phyloP scores from a whole-genome alignment of 2,797 vertebrate genomes.

The Takifugu rubripes region DNA sequence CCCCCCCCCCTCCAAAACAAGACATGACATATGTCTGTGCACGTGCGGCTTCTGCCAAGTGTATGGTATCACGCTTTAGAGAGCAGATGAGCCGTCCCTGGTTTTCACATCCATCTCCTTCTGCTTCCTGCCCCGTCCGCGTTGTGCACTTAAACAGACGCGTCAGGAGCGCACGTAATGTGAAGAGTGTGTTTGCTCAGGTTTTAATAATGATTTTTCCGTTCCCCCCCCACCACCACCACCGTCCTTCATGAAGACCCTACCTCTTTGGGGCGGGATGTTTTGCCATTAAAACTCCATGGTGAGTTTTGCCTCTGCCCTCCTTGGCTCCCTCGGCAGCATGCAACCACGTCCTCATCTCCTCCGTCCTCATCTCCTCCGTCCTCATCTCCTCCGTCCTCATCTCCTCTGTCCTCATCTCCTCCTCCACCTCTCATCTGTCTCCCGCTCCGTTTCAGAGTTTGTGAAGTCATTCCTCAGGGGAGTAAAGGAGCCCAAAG shows the following conservation, averaged over 20 bases:
- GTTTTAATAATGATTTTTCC: slow-evolving; percentile 85
- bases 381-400: slow-evolving; percentile 51
- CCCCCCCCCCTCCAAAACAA: slow-evolving; percentile 6
- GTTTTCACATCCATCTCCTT: slow-evolving; percentile 58
- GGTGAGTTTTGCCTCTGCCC: slow-evolving; percentile 87
- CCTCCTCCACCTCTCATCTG: slow-evolving; percentile 58
- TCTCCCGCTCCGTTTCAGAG: slow-evolving; percentile 52
- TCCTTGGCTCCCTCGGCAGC: slow-evolving; percentile 69
- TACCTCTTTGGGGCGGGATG: slow-evolving; percentile 99
- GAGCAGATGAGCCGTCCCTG: slow-evolving; percentile 54
- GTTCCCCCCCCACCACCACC: slow-evolving; percentile 48
- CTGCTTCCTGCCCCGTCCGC: slow-evolving; percentile 59
- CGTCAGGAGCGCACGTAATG: slow-evolving; percentile 58
- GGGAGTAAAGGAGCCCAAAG: slow-evolving; percentile 12
- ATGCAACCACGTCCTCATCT: slow-evolving; percentile 78
- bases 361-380: slow-evolving; percentile 54
- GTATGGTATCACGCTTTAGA: slow-evolving; percentile 59
- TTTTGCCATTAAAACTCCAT: slow-evolving; percentile 99
- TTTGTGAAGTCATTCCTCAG: slow-evolving; percentile 32
- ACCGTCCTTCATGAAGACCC: slow-evolving; percentile 84
- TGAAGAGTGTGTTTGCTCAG: slow-evolving; percentile 71
- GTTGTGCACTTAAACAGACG: slow-evolving; percentile 65
- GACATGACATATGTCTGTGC: slow-evolving; percentile 43
- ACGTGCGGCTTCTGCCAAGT: slow-evolving; percentile 50
- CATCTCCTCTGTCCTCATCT: slow-evolving; percentile 54